These are phyloP conservation scores for Sander lucioperca DNA, from an alignment of 2,113 vertebrate genomes.

Conservation along the genomic window DNA sequence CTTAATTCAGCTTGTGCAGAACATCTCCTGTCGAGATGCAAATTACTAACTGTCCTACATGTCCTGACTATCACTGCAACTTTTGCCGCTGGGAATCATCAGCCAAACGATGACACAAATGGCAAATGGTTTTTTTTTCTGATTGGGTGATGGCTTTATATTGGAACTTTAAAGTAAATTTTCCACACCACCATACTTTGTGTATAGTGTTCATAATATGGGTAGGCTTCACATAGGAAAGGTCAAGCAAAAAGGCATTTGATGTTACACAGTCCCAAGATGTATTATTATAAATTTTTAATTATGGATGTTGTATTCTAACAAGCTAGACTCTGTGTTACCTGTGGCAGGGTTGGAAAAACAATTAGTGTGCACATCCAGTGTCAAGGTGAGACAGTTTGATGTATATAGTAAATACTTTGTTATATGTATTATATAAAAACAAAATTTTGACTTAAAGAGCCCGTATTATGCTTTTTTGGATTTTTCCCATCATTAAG, in stretches of 20 bases:
- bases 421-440: too few species aligned
- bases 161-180: background rate
- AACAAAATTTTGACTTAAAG: too few species aligned
- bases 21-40: slow-evolving; percentile 9
- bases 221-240: background rate
- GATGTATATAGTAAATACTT: background rate
- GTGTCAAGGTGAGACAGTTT: background rate
- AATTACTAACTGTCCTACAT: slow-evolving; percentile 9
- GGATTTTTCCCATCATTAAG: too few species aligned
- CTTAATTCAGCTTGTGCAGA: background rate
- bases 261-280: background rate
- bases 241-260: background rate
- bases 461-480: too few species aligned
- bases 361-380: background rate
- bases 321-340: background rate
- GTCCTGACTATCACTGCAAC: background rate
- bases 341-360: too few species aligned
- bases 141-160: background rate
- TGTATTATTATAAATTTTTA: background rate
- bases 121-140: background rate
- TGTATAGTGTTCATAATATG: background rate
- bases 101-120: background rate
- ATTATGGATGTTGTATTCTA: background rate
- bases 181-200: background rate
- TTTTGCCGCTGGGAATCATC: slow-evolving; percentile 6